Conservation (phyloP, 2,113 vertebrate genomes). For the Muscicapa adusta region DNA sequence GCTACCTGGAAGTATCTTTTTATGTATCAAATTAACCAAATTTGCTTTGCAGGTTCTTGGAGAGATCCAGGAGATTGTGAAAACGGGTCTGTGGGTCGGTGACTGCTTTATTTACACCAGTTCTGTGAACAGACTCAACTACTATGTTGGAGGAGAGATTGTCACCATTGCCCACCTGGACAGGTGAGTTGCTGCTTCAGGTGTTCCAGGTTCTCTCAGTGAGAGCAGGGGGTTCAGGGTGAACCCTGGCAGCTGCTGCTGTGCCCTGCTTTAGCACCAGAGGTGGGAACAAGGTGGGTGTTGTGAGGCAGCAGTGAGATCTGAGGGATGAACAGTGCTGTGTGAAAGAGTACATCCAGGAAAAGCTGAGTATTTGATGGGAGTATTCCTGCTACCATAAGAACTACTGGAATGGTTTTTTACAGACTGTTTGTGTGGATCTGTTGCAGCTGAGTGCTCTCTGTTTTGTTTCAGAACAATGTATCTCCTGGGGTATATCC, state of each 20-base stretch:
- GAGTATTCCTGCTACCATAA: rapidly evolving
- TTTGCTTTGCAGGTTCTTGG: constrained; percentile 85
- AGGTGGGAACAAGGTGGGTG: not conserved
- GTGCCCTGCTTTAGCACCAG: not conserved
- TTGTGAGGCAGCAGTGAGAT: not conserved
- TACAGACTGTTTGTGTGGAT: not conserved
- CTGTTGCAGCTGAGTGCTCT: not conserved
- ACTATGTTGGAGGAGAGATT: constrained; percentile 97
- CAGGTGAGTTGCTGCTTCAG: constrained; percentile 72
- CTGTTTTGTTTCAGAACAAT: constrained; percentile 83
- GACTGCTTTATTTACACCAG: constrained; percentile 99
- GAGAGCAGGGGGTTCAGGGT: not conserved
- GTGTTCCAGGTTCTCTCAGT: not conserved
- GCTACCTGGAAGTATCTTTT: not conserved
- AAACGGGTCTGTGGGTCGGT: constrained; percentile 96
- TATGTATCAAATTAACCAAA: not conserved
- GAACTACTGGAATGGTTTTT: not conserved
- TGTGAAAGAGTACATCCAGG: rapidly evolving
- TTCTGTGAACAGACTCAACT: constrained; percentile 98
- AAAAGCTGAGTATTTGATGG: not conserved
- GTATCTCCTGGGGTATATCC: constrained; percentile 98
- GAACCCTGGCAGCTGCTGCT: not conserved
- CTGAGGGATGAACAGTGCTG: not conserved
- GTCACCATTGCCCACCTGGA: constrained; percentile 98
- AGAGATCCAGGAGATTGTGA: constrained; percentile 98